phyloP scores from a whole-genome alignment of 2,888 invertebrate genomes.

The Agonopterix heracliana region DNA sequence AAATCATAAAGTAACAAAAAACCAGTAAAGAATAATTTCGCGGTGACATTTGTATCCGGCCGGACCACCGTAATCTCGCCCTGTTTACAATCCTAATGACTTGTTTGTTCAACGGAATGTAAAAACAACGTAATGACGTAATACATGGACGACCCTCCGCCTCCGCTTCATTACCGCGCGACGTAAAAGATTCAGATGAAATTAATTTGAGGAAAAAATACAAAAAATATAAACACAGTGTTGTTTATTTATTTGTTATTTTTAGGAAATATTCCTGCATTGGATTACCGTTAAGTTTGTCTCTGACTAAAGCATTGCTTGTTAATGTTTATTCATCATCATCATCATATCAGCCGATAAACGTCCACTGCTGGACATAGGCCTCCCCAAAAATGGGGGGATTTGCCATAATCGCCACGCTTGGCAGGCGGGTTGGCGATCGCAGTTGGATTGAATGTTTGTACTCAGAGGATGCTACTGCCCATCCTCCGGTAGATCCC shows the following conservation, averaged over 20 bases:
- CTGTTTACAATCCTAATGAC: constrained; percentile 9
- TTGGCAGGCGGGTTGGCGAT: no score
- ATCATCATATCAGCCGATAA: not conserved
- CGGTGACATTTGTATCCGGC: no score
- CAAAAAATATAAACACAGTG: not conserved
- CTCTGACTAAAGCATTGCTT: not conserved
- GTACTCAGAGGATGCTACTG: no score
- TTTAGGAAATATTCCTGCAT: not conserved
- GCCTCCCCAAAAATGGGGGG: no score
- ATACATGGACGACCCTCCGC: constrained; percentile 3
- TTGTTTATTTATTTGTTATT: not conserved
- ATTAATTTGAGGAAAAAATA: constrained; percentile 1
- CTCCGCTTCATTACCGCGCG: constrained; percentile 3
- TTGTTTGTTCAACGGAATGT: constrained; percentile 4
- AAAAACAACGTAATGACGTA: constrained; percentile 5
- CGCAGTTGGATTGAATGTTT: no score
- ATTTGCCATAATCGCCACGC: no score
- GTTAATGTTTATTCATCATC: not conserved
- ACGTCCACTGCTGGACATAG: no score
- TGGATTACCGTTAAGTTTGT: not conserved
- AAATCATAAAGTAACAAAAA: no score
- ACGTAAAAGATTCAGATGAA: constrained; percentile 4
- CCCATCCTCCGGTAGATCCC: no score
- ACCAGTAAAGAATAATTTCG: no score
- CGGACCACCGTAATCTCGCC: no score